Percentiles rank a stretch among this genome's conserved stretches.
phyloP scores from a whole-genome alignment of 2,888 invertebrate species.

The Eledona agricola region DNA sequence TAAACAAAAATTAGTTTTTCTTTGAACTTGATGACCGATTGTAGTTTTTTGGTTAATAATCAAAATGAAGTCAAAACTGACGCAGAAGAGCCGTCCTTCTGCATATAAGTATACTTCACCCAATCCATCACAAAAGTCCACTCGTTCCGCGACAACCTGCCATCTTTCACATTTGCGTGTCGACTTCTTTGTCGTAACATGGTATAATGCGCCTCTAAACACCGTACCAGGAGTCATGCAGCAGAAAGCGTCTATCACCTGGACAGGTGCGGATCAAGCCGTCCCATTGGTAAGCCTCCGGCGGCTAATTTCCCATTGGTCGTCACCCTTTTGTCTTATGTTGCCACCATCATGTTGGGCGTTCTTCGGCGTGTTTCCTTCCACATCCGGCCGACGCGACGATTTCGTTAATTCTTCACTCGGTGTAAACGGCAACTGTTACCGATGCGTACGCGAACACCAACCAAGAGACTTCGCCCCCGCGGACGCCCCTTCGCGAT shows the following conservation, averaged over 20 bases:
- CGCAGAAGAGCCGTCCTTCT: no score
- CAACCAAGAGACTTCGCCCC: slow-evolving; percentile 43
- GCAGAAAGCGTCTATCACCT: slow-evolving; percentile 32
- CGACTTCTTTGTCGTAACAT: neutral
- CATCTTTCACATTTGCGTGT: slow-evolving; percentile 6
- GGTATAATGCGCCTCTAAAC: neutral
- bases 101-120: no score
- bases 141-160: neutral
- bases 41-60: no score
- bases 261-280: slow-evolving; percentile 52
- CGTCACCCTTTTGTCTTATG: slow-evolving; percentile 55
- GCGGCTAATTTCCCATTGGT: slow-evolving; percentile 53
- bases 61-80: no score
- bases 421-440: slow-evolving; percentile 22
- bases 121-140: neutral
- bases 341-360: slow-evolving; percentile 56
- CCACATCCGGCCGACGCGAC: no score
- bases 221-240: slow-evolving; percentile 15
- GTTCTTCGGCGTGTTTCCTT: no score
- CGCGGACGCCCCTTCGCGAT: slow-evolving; percentile 51
- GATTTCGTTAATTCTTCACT: no score
- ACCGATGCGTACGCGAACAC: slow-evolving; percentile 27
- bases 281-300: slow-evolving; percentile 56
- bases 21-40: no score
- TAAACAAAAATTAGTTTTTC: no score